Evolutionary conservation across 2,797 vertebrate genomes (phyloP), one percentile per base, ranked within the genome.

Genomic region (Allobates femoralis): DNA sequence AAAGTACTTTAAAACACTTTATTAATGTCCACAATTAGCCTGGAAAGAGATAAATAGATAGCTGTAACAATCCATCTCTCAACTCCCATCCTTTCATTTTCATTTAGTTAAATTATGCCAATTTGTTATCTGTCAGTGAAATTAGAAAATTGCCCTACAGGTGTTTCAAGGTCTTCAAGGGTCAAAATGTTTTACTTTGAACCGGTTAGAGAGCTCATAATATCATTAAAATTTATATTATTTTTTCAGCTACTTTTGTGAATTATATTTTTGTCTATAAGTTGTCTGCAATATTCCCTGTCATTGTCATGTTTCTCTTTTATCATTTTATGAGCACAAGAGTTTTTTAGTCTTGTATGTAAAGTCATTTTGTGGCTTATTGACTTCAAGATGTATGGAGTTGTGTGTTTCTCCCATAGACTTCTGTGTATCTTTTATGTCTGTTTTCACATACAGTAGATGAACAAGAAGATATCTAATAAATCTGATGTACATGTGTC

Each of bases 81-180:
- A 51, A 28, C 64, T 84, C 64, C 66, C 80, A 46, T 37, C 32
- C 50, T 56, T 87, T 87, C 30, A 79, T 84, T 62, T 84, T 74
- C 41, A 87, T 79, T 87, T 79, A 64, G 62, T 32, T 84, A 87
- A 84, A 87, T 87, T 79, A 84, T 66, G 50, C 67, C 69, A 87
- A 87, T 87, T 87, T 79, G 81, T 74, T 84, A 79, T 56, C 55
- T 84, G 81, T 74, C 69, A 28, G 60, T 53, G 55, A 87, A 84
- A 79, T 73, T 74, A 73, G 86, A 69, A 79, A 87, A 55, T 74
- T 87, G 50, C 81, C 81, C 75, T 84, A 79, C 76, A 50, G 26
- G 66, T 84, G 81, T 84, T 28, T 79, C 30, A 87, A 82, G 86
- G 81, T 84, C 86, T 76, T 75, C 56, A 64, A 50, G 82, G 73